These are phyloP conservation scores for Siniperca scherzeri DNA, from an alignment of 2,797 vertebrate genomes.

Conservation along the genomic window DNA sequence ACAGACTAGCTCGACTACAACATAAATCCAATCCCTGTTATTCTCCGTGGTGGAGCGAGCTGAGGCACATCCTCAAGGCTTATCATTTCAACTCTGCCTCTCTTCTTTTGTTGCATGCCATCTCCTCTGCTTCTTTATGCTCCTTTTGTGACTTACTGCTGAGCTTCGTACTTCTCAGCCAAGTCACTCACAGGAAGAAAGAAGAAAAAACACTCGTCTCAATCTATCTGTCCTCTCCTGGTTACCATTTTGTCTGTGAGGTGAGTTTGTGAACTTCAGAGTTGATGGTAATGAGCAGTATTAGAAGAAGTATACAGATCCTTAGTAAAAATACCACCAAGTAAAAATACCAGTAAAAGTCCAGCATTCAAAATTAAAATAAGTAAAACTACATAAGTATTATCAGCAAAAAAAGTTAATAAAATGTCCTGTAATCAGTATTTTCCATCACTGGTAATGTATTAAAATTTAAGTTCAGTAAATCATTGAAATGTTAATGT, in stretches of 20 bases:
- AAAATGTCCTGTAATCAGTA: no score
- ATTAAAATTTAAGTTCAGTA: no score
- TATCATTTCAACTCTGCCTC: slow-evolving; percentile 60
- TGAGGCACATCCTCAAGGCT: slow-evolving; percentile 50
- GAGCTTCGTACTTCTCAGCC: slow-evolving; percentile 24
- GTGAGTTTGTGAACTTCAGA: background rate
- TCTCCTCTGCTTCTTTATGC: slow-evolving; percentile 31
- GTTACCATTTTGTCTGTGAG: background rate
- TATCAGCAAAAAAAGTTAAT: no score
- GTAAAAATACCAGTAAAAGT: background rate
- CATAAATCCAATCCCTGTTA: slow-evolving; percentile 56
- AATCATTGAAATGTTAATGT: no score
- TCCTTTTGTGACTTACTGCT: slow-evolving; percentile 15
- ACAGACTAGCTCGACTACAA: slow-evolving; percentile 19
- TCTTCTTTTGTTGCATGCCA: slow-evolving; percentile 49
- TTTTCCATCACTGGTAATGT: no score
- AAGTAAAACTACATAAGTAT: background rate
- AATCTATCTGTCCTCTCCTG: background rate
- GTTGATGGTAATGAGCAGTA: background rate
- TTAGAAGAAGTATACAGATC: background rate
- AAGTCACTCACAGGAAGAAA: slow-evolving; percentile 22
- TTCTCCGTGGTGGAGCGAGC: slow-evolving; percentile 50
- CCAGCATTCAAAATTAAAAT: background rate
- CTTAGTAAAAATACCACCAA: background rate
- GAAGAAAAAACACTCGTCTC: background rate